Evolutionary conservation across 2,888 invertebrate species (phyloP).

Genomic region (Andrena minutula): DNA sequence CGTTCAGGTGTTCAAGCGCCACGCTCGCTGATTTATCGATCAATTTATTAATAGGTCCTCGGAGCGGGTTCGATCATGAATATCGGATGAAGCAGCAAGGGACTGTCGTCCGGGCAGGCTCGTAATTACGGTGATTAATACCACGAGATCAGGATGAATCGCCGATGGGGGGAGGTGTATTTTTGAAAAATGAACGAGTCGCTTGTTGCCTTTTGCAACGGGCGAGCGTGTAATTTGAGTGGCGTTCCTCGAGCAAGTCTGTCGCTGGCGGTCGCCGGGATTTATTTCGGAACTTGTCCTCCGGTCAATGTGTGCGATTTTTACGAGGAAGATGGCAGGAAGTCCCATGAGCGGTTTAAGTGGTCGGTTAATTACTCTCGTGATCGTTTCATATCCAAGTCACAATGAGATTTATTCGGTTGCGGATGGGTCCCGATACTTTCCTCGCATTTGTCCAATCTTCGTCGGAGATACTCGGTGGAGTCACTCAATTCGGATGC

Average conservation of each 20-base stretch:
- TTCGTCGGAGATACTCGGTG: no score
- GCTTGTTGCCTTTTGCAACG: not conserved
- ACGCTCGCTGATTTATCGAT: slow-evolving; percentile 67
- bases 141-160: slow-evolving; percentile 45
- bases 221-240: slow-evolving; percentile 21
- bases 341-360: not conserved
- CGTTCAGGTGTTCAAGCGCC: slow-evolving; percentile 50
- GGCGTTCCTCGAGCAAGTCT: not conserved
- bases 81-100: slow-evolving; percentile 60
- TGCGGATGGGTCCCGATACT: no score
- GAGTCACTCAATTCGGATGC: no score
- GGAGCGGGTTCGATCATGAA: slow-evolving; percentile 67
- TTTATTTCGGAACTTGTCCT: not conserved
- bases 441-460: no score
- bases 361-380: not conserved
- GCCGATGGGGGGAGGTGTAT: slow-evolving; percentile 18
- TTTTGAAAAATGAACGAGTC: slow-evolving; percentile 36
- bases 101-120: slow-evolving; percentile 58
- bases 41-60: slow-evolving; percentile 70
- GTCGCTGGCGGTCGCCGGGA: not conserved
- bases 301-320: not conserved
- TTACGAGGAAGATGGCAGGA: not conserved
- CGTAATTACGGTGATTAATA: slow-evolving; percentile 67
- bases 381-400: no score
- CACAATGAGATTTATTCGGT: no score